Conservation (phyloP, 2,797 vertebrate species). For the Hapalemur alaotrensis region DNA sequence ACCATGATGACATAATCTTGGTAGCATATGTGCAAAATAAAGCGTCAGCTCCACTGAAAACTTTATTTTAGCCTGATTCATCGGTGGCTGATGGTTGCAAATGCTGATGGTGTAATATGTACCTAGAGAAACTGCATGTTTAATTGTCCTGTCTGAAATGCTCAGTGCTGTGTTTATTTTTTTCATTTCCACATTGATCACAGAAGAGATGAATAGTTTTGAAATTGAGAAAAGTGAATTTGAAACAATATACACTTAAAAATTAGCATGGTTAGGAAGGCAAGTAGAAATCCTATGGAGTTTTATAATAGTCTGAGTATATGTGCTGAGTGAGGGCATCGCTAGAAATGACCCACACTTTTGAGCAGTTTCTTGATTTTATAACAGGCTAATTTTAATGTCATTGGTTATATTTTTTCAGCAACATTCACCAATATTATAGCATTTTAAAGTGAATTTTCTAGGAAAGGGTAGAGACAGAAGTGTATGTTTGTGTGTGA, state of each 20-base stretch:
- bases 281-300: background rate
- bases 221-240: slow-evolving; percentile 3
- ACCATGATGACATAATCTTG: background rate
- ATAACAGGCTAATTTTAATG: background rate
- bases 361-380: background rate
- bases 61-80: slow-evolving; percentile 21
- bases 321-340: background rate
- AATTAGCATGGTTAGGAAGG: background rate
- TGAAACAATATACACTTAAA: background rate
- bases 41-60: background rate
- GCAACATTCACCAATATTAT: background rate
- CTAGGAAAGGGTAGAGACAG: background rate
- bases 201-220: background rate
- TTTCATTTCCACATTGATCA: slow-evolving; percentile 1
- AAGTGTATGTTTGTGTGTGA: background rate
- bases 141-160: background rate
- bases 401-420: slow-evolving; percentile 30
- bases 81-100: background rate
- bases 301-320: background rate
- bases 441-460: slow-evolving; percentile 42
- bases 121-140: background rate
- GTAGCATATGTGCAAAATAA: background rate
- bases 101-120: background rate
- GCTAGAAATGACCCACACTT: background rate
- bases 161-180: background rate